A percentile compares a stretch with the other conserved stretches of the same genome.
phyloP scores from a whole-genome alignment of 1,140 invertebrate species.

The Triops cancriformis region DNA sequence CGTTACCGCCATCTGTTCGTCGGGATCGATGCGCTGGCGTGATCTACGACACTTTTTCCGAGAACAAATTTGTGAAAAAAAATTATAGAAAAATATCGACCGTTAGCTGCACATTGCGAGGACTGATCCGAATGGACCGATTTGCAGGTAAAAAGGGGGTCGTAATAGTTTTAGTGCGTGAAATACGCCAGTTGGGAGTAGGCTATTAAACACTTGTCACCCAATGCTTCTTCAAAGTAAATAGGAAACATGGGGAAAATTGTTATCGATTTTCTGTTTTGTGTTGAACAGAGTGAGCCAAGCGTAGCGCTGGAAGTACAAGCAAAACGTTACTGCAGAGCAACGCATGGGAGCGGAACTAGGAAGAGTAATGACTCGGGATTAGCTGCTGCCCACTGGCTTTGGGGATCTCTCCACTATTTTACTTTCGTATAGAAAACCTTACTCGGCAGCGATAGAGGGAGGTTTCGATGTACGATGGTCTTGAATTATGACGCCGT shows the following conservation, averaged over 20 bases:
- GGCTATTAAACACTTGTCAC: too few relatives aligned
- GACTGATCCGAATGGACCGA: too few relatives aligned
- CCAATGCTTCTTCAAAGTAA: too few relatives aligned
- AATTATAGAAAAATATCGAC: not conserved
- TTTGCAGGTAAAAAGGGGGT: too few relatives aligned
- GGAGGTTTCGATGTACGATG: too few relatives aligned
- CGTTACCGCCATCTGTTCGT: not conserved
- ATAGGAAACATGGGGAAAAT: too few relatives aligned
- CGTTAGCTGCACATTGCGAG: not conserved
- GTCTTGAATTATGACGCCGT: too few relatives aligned
- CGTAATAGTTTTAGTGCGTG: too few relatives aligned
- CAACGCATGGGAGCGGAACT: not conserved
- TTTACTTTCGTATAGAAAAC: not conserved
- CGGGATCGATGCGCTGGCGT: not conserved
- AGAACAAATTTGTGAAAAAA: too few relatives aligned
- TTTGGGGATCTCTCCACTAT: not conserved
- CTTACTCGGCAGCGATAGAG: too few relatives aligned
- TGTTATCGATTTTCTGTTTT: not conserved
- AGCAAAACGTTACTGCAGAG: not conserved
- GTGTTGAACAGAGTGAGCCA: not conserved
- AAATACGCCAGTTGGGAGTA: too few relatives aligned
- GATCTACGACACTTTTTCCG: not conserved
- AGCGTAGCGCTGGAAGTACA: not conserved
- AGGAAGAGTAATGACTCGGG: slow-evolving; percentile 7
- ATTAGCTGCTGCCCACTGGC: not conserved